phyloP scores from a whole-genome alignment of 2,888 invertebrate species.

The Patella caerulea region DNA sequence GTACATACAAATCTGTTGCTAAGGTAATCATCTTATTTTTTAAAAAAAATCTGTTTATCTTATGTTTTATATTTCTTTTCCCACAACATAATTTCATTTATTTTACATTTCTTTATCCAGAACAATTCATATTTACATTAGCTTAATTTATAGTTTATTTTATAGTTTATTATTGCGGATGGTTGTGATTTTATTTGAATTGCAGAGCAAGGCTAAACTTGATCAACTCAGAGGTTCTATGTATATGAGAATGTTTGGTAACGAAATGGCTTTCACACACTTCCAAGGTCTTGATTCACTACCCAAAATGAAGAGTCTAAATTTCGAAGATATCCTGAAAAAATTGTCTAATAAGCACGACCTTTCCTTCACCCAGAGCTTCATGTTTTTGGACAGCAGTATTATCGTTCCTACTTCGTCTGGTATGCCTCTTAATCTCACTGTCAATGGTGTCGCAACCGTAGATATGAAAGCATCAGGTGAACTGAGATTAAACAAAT shows the following conservation, averaged over 20 bases:
- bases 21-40: conserved; percentile 41
- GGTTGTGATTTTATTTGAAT: background rate
- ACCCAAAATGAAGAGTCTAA: conserved; percentile 68
- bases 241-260: conserved; percentile 89
- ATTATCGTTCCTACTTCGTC: conserved; percentile 87
- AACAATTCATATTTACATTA: background rate
- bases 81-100: background rate
- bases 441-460: conserved; percentile 88
- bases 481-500: conserved; percentile 81
- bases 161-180: no score
- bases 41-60: no score
- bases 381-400: conserved; percentile 89
- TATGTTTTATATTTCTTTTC: background rate
- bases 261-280: conserved; percentile 77
- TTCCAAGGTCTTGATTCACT: conserved; percentile 70
- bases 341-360: conserved; percentile 79
- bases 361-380: conserved; percentile 86
- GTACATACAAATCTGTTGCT: conserved; percentile 37
- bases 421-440: conserved; percentile 88
- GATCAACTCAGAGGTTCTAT: conserved; percentile 73
- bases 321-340: conserved; percentile 73
- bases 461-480: conserved; percentile 87
- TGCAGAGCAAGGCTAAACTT: conserved; percentile 23
- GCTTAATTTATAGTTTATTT: no score
- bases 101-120: background rate